These are phyloP conservation scores for Mycalesis mineus DNA, from an alignment of 2,888 invertebrate genomes.

Conservation along the genomic window DNA sequence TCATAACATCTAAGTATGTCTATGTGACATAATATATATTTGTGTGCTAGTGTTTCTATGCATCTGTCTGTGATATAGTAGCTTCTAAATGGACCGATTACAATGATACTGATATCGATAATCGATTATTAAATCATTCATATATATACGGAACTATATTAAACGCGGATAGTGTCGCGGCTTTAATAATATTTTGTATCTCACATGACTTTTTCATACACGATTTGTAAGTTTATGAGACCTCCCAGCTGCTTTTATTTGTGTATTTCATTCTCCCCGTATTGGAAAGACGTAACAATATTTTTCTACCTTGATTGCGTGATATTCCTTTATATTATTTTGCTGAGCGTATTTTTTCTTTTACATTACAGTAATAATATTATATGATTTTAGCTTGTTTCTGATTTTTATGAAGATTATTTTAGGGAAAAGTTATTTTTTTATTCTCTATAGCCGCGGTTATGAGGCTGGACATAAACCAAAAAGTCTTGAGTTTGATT, in stretches of 20 bases:
- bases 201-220: conserved; percentile 25
- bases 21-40: too few relatives aligned
- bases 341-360: conserved; percentile 1
- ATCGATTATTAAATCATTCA: background rate
- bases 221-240: conserved; percentile 26
- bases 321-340: conserved; percentile 12
- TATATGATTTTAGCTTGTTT: background rate
- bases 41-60: too few relatives aligned
- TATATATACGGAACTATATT: conserved; percentile 29
- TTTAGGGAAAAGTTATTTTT: background rate
- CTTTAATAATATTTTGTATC: conserved; percentile 20
- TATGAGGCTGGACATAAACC: background rate
- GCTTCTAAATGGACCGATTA: too few relatives aligned
- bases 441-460: background rate
- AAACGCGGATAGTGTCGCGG: conserved; percentile 29
- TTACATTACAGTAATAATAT: conserved; percentile 7
- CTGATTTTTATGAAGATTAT: background rate
- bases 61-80: too few relatives aligned
- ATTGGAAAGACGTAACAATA: conserved; percentile 15
- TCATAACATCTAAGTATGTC: too few relatives aligned
- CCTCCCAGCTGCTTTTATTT: conserved; percentile 25
- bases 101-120: too few relatives aligned
- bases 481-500: too few relatives aligned
- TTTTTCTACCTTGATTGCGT: conserved; percentile 9
- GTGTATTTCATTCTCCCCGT: conserved; percentile 16